These are phyloP conservation scores for Hassar affinis DNA, from an alignment of 2,113 vertebrate species.

Conservation along the genomic window DNA sequence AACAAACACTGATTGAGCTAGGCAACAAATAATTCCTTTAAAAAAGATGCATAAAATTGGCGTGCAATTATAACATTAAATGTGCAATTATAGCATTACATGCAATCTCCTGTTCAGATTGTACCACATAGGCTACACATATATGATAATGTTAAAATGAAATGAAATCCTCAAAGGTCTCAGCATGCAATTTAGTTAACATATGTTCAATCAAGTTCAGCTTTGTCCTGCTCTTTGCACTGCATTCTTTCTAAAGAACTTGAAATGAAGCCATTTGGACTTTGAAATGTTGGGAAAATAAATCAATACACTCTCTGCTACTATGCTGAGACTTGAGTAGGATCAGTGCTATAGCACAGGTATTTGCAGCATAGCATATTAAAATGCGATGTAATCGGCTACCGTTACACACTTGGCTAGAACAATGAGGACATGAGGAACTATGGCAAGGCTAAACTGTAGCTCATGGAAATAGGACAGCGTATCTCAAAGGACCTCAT, in stretches of 20 bases:
- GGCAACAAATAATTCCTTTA: not conserved
- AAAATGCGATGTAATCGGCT: conserved; percentile 23
- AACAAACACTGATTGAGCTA: not conserved
- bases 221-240: not conserved
- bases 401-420: conserved; percentile 5
- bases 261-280: not conserved
- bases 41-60: not conserved
- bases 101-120: not conserved
- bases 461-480: conserved; percentile 63
- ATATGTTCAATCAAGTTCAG: not conserved
- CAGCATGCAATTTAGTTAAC: conserved; percentile 10
- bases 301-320: conserved; percentile 6
- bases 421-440: conserved; percentile 20
- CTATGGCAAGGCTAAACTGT: conserved; percentile 39
- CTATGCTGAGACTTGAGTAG: not conserved
- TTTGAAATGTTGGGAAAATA: not conserved
- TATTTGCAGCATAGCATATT: conserved; percentile 10
- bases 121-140: not conserved
- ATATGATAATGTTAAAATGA: not conserved
- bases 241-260: not conserved
- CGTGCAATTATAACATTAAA: not conserved
- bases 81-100: not conserved
- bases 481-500: conserved; percentile 55
- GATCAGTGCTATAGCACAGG: not conserved
- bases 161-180: not conserved